Evolutionary conservation across 2,113 vertebrate species (phyloP).

Genomic region (Pipra filicauda): DNA sequence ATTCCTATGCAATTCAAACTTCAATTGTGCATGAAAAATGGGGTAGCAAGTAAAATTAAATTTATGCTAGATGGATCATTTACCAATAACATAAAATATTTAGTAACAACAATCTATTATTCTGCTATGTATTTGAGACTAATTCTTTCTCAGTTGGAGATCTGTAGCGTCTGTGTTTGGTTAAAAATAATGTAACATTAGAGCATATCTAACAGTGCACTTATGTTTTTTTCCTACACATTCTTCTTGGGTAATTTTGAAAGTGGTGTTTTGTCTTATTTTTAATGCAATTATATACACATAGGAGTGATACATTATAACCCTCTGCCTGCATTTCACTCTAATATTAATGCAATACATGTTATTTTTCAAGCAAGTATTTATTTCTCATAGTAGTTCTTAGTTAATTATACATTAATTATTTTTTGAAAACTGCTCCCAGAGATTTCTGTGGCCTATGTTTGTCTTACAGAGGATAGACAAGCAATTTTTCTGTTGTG

Average conservation of each 20-base stretch:
- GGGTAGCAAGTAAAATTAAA: constrained; percentile 46
- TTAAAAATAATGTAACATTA: background rate
- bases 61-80: constrained; percentile 40
- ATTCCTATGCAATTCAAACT: constrained; percentile 46
- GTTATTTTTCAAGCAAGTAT: background rate
- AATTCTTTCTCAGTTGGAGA: constrained; percentile 39
- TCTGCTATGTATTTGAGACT: constrained; percentile 20
- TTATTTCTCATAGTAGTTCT: background rate
- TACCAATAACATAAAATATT: constrained; percentile 57
- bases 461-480: background rate
- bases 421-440: background rate
- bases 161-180: background rate
- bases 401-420: background rate
- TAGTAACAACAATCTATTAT: constrained; percentile 53
- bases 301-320: background rate
- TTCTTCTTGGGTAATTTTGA: background rate
- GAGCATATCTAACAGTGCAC: background rate
- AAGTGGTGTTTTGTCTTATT: background rate
- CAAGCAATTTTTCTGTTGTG: background rate
- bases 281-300: background rate
- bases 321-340: background rate
- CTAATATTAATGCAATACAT: background rate
- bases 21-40: constrained; percentile 63
- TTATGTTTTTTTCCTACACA: background rate
- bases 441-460: background rate